phyloP scores from a whole-genome alignment of 2,113 vertebrate genomes.

The Bucco capensis region DNA sequence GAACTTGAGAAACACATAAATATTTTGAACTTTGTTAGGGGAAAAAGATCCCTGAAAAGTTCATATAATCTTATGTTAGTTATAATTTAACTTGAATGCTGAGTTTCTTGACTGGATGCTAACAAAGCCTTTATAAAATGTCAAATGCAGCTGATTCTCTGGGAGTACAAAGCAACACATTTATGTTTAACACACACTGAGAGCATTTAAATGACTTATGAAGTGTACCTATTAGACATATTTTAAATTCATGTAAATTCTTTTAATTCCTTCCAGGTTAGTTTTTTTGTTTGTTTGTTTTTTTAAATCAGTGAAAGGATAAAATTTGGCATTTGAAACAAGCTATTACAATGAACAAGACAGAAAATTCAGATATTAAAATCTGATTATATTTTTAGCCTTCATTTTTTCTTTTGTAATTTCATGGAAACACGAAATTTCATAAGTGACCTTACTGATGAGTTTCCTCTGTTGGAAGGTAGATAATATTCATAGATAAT shows the following conservation, averaged over 20 bases:
- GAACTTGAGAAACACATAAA: neutral
- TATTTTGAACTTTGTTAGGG: neutral
- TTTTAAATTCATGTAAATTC: neutral
- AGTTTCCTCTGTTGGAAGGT: neutral
- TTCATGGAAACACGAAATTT: neutral
- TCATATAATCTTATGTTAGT: neutral
- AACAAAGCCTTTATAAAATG: slow-evolving; percentile 2
- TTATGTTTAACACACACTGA: neutral
- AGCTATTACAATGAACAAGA: neutral
- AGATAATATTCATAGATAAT: neutral
- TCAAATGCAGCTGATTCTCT: neutral
- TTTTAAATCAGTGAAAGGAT: neutral
- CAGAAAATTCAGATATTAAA: neutral
- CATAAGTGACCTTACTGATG: neutral
- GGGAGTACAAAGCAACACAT: neutral
- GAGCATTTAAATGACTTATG: neutral
- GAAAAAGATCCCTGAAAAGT: neutral
- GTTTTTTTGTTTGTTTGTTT: no score
- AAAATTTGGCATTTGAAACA: neutral
- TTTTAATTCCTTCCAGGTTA: neutral
- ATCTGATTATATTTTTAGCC: neutral
- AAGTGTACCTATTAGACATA: neutral
- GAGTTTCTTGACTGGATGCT: neutral
- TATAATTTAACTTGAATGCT: neutral
- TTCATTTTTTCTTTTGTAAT: neutral